phyloP scores from a whole-genome alignment of 2,113 vertebrate species.

The Thymallus thymallus region DNA sequence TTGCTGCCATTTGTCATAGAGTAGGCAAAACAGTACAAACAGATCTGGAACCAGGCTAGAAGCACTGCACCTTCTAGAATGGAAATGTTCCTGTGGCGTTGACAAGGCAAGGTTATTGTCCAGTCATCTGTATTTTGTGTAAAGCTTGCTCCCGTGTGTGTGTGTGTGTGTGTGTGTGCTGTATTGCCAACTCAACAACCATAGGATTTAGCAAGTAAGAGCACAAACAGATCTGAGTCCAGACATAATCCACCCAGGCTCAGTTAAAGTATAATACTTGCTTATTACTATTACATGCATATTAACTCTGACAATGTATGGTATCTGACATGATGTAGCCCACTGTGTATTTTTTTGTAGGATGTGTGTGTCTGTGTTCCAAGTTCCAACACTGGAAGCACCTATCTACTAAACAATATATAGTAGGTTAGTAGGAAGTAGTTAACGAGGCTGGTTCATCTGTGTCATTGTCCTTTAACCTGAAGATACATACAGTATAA shows the following conservation, averaged over 20 bases:
- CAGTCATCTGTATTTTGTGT: conserved; percentile 20
- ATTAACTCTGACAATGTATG: background rate
- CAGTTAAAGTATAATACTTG: background rate
- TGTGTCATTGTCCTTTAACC: background rate
- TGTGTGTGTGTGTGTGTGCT: too few relatives aligned
- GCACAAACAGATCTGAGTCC: too few relatives aligned
- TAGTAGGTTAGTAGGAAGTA: background rate
- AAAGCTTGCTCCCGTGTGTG: too few relatives aligned
- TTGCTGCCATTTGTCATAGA: too few relatives aligned
- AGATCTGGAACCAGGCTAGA: too few relatives aligned
- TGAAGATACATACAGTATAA: background rate
- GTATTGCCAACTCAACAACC: too few relatives aligned
- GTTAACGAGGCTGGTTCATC: background rate
- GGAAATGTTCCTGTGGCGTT: conserved; percentile 16
- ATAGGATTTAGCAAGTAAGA: too few relatives aligned
- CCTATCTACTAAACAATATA: background rate
- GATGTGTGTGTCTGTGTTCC: background rate
- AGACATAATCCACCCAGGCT: too few relatives aligned
- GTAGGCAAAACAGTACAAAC: too few relatives aligned
- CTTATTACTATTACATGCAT: background rate
- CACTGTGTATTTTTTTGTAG: background rate
- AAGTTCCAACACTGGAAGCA: background rate
- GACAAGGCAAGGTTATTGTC: conserved; percentile 33
- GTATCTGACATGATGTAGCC: background rate
- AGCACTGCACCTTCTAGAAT: conserved; percentile 50